Evolutionary conservation across 2,888 invertebrate species (phyloP).

Genomic region (Pterostichus madidus): DNA sequence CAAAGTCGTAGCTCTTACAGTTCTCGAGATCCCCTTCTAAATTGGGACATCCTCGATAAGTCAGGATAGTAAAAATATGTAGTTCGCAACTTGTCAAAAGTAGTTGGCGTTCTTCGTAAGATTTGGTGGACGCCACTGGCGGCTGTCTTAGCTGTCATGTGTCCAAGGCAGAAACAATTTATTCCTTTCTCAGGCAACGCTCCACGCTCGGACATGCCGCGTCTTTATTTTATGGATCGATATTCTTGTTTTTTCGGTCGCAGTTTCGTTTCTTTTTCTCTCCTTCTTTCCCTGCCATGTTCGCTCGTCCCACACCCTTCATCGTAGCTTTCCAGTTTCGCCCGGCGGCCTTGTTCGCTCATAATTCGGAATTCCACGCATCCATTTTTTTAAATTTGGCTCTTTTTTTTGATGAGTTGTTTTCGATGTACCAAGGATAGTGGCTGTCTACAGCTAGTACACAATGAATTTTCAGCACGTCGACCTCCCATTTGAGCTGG

Average conservation of each 20-base stretch:
- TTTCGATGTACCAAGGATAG: constrained; percentile 61
- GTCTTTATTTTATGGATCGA: constrained; percentile 67
- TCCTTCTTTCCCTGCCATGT: constrained; percentile 26
- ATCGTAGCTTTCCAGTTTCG: constrained; percentile 36
- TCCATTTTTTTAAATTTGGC: constrained; percentile 58
- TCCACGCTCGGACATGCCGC: constrained; percentile 62
- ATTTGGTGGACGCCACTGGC: constrained; percentile 48
- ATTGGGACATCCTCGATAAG: no score
- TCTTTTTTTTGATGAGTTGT: constrained; percentile 61
- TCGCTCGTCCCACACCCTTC: constrained; percentile 1
- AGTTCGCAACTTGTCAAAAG: no score
- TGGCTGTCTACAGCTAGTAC: constrained; percentile 33
- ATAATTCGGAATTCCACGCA: constrained; percentile 65
- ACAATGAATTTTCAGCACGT: constrained; percentile 15
- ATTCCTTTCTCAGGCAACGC: constrained; percentile 63
- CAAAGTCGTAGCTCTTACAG: no score
- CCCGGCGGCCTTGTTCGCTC: constrained; percentile 57
- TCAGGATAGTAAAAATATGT: no score
- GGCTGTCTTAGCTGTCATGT: constrained; percentile 64
- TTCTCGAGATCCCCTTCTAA: no score
- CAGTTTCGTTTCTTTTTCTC: constrained; percentile 59
- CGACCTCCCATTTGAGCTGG: background rate
- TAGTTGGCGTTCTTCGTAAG: no score
- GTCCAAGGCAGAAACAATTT: constrained; percentile 67
- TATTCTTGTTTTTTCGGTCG: constrained; percentile 66